Evolutionary conservation across 2,888 invertebrate genomes (phyloP).

Genomic region (Polydrusus pterygomalis): DNA sequence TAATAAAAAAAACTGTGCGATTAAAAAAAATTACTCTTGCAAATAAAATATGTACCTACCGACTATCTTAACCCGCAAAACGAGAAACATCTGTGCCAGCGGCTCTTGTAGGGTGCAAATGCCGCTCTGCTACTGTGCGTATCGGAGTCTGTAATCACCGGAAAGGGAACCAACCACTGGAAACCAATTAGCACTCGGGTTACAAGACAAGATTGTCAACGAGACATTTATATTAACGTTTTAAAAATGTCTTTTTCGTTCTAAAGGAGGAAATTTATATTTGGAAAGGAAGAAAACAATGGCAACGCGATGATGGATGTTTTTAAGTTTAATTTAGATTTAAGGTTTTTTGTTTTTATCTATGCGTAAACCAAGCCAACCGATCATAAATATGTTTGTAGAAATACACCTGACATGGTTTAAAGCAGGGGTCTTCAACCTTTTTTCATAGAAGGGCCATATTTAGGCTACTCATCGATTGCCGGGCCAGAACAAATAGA

Average conservation of each 20-base stretch:
- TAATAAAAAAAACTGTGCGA: background rate
- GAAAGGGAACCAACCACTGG: conserved; percentile 47
- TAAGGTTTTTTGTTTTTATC: too few species aligned
- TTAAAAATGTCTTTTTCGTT: conserved; percentile 20
- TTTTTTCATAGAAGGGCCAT: too few species aligned
- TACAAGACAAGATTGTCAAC: conserved; percentile 36
- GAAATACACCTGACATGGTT: too few species aligned
- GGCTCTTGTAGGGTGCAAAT: conserved; percentile 14
- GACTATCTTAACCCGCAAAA: conserved; percentile 59
- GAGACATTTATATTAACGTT: conserved; percentile 26
- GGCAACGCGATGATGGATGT: too few species aligned
- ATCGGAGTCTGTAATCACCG: conserved; percentile 37
- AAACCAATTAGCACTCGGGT: conserved; percentile 43
- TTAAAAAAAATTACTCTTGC: background rate
- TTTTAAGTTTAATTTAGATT: too few species aligned
- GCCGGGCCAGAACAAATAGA: too few species aligned
- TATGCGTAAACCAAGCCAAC: too few species aligned
- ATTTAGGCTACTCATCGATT: too few species aligned
- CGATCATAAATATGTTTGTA: too few species aligned
- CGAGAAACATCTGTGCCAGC: conserved; percentile 58
- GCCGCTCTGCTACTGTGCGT: conserved; percentile 37
- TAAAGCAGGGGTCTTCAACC: too few species aligned
- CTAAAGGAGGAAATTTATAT: conserved; percentile 13
- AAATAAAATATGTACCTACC: background rate
- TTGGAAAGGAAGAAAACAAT: background rate